Percentiles rank a stretch among this genome's conserved stretches.
Evolutionary conservation across 2,888 invertebrate species (phyloP).

Genomic region (Tholera decimalis): DNA sequence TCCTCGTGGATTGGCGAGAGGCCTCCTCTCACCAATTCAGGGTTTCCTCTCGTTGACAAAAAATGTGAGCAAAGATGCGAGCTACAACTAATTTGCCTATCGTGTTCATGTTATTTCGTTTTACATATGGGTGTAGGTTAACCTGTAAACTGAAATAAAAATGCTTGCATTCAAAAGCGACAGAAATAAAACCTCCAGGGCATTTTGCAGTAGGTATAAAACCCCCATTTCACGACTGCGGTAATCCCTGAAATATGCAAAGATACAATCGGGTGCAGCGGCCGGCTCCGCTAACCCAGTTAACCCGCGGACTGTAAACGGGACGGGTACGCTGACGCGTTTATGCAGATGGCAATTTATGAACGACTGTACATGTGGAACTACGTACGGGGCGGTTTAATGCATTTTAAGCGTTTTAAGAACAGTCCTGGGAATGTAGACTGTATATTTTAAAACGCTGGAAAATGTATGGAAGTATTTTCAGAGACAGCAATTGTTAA

Average conservation of each 20-base stretch:
- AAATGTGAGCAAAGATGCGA: no score
- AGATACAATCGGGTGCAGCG: slow-evolving; percentile 41
- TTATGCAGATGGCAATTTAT: slow-evolving; percentile 52
- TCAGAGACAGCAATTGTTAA: no score
- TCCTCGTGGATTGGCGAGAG: no score
- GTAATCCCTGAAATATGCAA: slow-evolving; percentile 52
- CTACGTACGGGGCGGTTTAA: slow-evolving; percentile 1
- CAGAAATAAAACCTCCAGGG: neutral
- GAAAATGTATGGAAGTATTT: neutral
- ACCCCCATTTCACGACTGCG: slow-evolving; percentile 2
- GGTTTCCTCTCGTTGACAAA: no score
- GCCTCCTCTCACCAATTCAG: no score
- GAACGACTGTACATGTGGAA: slow-evolving; percentile 25
- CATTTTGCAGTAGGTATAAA: slow-evolving; percentile 12
- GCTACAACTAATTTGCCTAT: no score
- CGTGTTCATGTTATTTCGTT: no score
- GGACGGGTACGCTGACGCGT: slow-evolving; percentile 50
- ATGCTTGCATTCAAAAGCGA: neutral
- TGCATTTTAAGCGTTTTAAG: slow-evolving; percentile 24
- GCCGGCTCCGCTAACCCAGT: slow-evolving; percentile 61
- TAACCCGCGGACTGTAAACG: slow-evolving; percentile 57
- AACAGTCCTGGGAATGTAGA: neutral
- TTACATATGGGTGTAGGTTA: neutral
- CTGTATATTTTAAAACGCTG: neutral
- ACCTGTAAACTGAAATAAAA: no score